Base-by-base conservation (phyloP, 1,140 invertebrate species). In the Cheumatopsyche charites region DNA sequence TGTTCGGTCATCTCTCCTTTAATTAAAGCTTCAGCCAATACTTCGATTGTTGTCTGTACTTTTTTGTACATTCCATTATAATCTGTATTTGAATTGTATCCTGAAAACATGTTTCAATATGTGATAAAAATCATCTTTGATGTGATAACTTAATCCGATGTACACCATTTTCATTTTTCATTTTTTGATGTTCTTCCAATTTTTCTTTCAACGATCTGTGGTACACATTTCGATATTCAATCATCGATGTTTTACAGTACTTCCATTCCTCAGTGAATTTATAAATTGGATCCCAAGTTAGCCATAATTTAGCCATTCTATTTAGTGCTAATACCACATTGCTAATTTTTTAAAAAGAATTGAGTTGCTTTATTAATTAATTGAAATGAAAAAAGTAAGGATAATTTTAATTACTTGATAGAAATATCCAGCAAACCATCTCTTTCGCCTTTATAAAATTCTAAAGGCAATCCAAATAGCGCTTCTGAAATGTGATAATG, bases 401-500 rank as follows among this genome's bases (percentile, higher is more conserved):
- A 36, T 4, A 36, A 36, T 3, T 36, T 36, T 4, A 12, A 17
- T 25, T 25, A 63, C 62, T 25, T 15, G 6, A 26, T 2, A 13
- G 25, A 9, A 2, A 17, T 36, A 4, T 12, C 13, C 4, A 63
- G 7, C 11, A 17, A 2, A 12, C 13, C 1, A 42, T 63, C 62
- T 26, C 3, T 29, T n/a, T 42, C 15, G 2, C 62, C 62, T 15
- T 63, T 63, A 41, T 63, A 63, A 41, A 36, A 63, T 12, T 63
- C 36, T 2, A 42, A 12, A n/a, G 21, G 3, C 13, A 3, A 2
- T 12, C 19, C 62, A 25, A 63, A 41, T 15, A 63, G 4, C 2
- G 26, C 29, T 17, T 63, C 62, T 63, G 26, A 29, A 62, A 62
- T 23, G n/a, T n/a, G n/a, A n/a, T n/a, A n/a, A n/a, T n/a, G 17